Percentiles rank a stretch among this genome's conserved stretches.
Evolutionary conservation across 2,888 invertebrate species (phyloP).

Genomic region (Chrysopilus asiliformis): DNA sequence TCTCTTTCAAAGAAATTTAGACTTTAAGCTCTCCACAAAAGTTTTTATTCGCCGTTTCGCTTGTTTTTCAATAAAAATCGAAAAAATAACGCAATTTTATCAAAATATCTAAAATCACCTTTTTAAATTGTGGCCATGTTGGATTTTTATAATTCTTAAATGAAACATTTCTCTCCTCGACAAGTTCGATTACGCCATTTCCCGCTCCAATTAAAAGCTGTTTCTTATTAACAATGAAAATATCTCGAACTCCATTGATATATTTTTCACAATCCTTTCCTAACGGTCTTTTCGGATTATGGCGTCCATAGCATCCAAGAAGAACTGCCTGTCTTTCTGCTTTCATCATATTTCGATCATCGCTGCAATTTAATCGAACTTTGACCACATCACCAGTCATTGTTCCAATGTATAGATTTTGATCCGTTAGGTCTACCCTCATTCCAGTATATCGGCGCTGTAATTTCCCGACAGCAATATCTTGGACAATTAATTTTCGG

Average conservation of each 20-base stretch:
- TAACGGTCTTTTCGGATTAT: constrained; percentile 28
- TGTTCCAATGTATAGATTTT: constrained; percentile 72
- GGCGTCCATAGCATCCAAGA: constrained; percentile 39
- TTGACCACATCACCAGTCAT: constrained; percentile 50
- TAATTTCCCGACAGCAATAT: constrained; percentile 65
- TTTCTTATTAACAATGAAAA: constrained; percentile 46
- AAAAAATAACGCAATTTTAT: constrained; percentile 15
- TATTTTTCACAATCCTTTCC: constrained; percentile 35
- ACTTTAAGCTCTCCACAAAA: too few species aligned
- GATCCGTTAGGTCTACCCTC: constrained; percentile 54
- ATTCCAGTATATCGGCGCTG: constrained; percentile 64
- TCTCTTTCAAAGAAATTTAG: constrained; percentile 6
- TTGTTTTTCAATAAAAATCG: too few species aligned
- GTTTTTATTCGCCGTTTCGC: too few species aligned
- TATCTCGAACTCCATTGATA: constrained; percentile 43
- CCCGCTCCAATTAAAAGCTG: constrained; percentile 69
- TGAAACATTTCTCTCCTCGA: constrained; percentile 43
- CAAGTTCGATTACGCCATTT: constrained; percentile 65
- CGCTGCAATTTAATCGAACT: constrained; percentile 46
- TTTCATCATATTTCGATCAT: constrained; percentile 19
- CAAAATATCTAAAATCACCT: constrained; percentile 31
- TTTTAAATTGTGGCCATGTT: constrained; percentile 44
- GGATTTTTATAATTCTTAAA: constrained; percentile 37
- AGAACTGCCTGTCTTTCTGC: constrained; percentile 31
- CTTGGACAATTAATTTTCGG: constrained; percentile 54